A percentile compares a stretch with the other conserved stretches of the same genome.
Evolutionary conservation across 2,113 vertebrate genomes (phyloP).

Genomic region (Herpailurus yagouaroundi): DNA sequence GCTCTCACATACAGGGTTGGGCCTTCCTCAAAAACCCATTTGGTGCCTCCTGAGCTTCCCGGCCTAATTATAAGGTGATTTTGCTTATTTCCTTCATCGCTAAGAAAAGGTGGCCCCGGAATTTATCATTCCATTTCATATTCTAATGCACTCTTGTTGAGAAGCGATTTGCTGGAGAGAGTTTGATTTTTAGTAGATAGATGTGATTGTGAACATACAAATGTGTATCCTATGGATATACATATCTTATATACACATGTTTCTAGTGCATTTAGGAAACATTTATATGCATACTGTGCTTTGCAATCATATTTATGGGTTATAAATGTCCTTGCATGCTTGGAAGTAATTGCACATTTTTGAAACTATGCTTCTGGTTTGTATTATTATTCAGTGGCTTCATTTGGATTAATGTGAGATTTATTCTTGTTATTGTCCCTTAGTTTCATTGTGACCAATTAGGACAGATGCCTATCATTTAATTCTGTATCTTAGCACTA

Average conservation of each 20-base stretch:
- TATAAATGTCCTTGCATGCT: constrained; percentile 55
- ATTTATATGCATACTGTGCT: constrained; percentile 48
- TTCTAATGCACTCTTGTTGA: constrained; percentile 1
- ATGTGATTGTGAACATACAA: constrained; percentile 27
- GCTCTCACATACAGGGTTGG: constrained; percentile 56
- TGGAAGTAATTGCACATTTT: constrained; percentile 53
- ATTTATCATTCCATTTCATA: constrained; percentile 8
- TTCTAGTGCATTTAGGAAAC: constrained; percentile 44
- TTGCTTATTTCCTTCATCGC: background rate
- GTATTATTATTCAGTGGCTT: constrained; percentile 49
- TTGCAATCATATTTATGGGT: constrained; percentile 60
- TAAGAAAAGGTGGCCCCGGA: constrained; percentile 9
- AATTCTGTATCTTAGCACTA: background rate
- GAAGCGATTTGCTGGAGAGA: constrained; percentile 27
- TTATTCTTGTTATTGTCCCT: constrained; percentile 50
- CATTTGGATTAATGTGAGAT: constrained; percentile 41
- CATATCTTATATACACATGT: background rate
- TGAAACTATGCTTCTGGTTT: constrained; percentile 5
- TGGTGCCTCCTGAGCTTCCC: constrained; percentile 6
- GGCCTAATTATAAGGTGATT: constrained; percentile 48
- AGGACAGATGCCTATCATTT: constrained; percentile 48
- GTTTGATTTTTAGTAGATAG: constrained; percentile 41
- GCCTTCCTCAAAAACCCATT: constrained; percentile 71
- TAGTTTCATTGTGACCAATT: constrained; percentile 58
- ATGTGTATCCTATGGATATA: background rate